Base-by-base conservation (phyloP, 2,797 vertebrate genomes). In the Sphenodon punctatus region DNA sequence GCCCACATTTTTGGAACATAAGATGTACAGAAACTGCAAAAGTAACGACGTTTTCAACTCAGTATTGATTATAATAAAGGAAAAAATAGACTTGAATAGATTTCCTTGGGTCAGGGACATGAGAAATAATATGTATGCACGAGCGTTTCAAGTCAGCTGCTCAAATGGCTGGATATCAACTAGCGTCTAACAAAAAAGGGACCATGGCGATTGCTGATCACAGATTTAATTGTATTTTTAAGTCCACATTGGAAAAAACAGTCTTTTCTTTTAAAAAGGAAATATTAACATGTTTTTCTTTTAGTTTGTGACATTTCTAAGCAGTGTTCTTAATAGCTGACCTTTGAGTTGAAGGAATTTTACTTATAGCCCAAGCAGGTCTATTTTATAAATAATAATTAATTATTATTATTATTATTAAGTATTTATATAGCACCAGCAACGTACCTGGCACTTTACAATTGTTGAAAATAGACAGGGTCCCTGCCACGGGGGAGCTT, bases 121-220 rank as follows among this genome's bases (percentile, higher is more conserved):
- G n/a, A n/a, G n/a, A n/a, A n/a, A n/a, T n/a, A n/a, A 42, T 46
- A 22, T 46, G 2, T 17, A n/a, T 0, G 27, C 25, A 23, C 0
- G 30, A 41, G 23, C 7, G 25, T 75, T 75, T 46, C 67, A 41
- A 42, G 53, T 53, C n/a, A 27, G n/a, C n/a, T 16, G n/a, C 49
- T 51, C n/a, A 22, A 15, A 78, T 4, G 4, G 7, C 48, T 45
- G 13, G 7, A 69, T 6, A 43, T 1, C 23, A 7, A 36, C 2
- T 2, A 58, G 20, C 32, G 20, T 36, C 34, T 8, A 34, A 58
- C 20, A 22, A 6, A 36, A 17, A 49, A 1, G 12, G 20, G 63
- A 74, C 4, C 9, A 65, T 76, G n/a, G 42, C 42, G 16, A 58
- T 4, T 23, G 22, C 16, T 32, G 20, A 25, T 11, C 58, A 56